Percentiles rank a stretch among this genome's conserved stretches.
Conservation (phyloP, 1,140 invertebrate species). For the Heliothis subflexa region DNA sequence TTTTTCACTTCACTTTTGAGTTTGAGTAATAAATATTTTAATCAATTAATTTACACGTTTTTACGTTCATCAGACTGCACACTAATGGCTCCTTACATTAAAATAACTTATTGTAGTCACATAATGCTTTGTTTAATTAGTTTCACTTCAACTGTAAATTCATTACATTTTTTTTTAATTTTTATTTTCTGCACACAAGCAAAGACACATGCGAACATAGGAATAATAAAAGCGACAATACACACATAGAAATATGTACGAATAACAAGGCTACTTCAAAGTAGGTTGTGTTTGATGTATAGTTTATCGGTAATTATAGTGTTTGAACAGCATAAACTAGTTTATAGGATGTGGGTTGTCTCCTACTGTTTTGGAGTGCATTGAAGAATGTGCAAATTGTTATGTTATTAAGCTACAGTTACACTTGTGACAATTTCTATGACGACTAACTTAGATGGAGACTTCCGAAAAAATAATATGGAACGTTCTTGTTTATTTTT, state of each 20-base stretch:
- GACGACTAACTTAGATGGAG: too few relatives aligned
- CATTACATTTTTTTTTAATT: background rate
- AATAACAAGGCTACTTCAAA: constrained; percentile 11
- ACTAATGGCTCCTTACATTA: too few relatives aligned
- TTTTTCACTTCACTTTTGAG: too few relatives aligned
- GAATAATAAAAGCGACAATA: constrained; percentile 33
- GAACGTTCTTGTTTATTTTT: too few relatives aligned
- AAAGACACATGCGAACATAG: constrained; percentile 1
- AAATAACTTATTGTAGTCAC: too few relatives aligned
- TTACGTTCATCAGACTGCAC: background rate
- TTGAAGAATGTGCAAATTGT: constrained; percentile 15
- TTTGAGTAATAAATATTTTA: too few relatives aligned
- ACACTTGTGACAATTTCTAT: background rate
- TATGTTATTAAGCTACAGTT: background rate
- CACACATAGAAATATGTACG: background rate
- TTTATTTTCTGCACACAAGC: background rate
- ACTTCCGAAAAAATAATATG: too few relatives aligned
- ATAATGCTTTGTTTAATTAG: too few relatives aligned
- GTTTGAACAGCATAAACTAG: constrained; percentile 39
- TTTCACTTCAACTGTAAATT: background rate
- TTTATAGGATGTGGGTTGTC: constrained; percentile 24
- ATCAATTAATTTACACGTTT: too few relatives aligned
- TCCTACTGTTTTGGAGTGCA: background rate
- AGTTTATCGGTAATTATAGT: constrained; percentile 36
- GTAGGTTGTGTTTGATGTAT: constrained; percentile 37